Conservation (phyloP, 1,140 invertebrate genomes). For the Eriosoma lanigerum region DNA sequence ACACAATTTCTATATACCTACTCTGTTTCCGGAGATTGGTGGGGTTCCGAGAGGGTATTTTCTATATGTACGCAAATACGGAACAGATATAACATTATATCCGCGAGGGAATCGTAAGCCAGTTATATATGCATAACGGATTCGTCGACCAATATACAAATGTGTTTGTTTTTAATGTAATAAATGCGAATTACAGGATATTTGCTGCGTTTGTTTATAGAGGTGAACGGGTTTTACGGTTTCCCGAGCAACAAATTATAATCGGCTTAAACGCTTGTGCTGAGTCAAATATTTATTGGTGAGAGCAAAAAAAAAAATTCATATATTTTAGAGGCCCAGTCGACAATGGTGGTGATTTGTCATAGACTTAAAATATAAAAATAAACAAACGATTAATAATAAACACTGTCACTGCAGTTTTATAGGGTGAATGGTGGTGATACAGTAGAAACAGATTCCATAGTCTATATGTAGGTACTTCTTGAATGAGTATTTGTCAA, state of each 20-base stretch:
- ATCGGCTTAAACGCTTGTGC: constrained; percentile 33
- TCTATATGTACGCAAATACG: neutral
- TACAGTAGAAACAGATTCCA: constrained; percentile 18
- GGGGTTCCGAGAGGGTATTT: neutral
- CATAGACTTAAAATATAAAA: constrained; percentile 23
- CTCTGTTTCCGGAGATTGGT: neutral
- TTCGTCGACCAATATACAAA: constrained; percentile 3
- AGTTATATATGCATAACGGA: neutral
- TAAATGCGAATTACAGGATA: constrained; percentile 21
- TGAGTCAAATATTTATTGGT: neutral
- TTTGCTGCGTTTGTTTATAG: constrained; percentile 16
- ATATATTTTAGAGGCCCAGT: neutral
- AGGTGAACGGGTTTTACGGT: constrained; percentile 41
- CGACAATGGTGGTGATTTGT: neutral
- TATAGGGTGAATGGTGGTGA: neutral
- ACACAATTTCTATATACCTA: too few species aligned
- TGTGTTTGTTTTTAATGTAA: constrained; percentile 32
- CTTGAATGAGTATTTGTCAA: too few species aligned
- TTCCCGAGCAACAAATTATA: constrained; percentile 1
- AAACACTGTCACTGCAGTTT: neutral
- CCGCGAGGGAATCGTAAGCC: neutral
- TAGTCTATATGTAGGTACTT: too few species aligned
- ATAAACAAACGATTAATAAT: constrained; percentile 25
- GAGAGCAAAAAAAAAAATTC: neutral
- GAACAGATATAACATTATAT: constrained; percentile 4